These are phyloP conservation scores for Mallateleia sp. DNA, from an alignment of 2,888 invertebrate genomes.

Conservation along the genomic window DNA sequence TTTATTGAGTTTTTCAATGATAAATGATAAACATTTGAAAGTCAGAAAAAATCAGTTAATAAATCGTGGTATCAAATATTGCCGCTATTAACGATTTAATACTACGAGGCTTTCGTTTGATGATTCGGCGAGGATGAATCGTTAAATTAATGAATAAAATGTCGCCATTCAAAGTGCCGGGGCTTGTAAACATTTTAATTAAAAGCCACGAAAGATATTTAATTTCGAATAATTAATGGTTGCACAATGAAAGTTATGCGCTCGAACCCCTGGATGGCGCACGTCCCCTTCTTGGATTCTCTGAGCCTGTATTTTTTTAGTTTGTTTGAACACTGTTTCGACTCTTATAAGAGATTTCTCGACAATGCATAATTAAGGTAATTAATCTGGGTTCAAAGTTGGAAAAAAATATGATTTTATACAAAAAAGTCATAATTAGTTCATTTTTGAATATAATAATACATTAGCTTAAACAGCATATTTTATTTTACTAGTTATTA, in stretches of 20 bases:
- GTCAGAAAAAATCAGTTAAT: background rate
- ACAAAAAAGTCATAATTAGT: too few species aligned
- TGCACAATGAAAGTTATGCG: slow-evolving; percentile 68
- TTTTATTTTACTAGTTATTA: too few species aligned
- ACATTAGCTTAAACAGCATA: too few species aligned
- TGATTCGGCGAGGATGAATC: slow-evolving; percentile 34
- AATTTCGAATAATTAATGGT: slow-evolving; percentile 88
- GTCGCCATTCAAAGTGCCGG: slow-evolving; percentile 42
- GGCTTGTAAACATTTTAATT: slow-evolving; percentile 88
- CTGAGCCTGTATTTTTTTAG: slow-evolving; percentile 60
- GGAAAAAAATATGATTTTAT: too few species aligned
- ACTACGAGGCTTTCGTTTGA: slow-evolving; percentile 27
- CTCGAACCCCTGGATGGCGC: slow-evolving; percentile 28
- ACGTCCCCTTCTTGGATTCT: slow-evolving; percentile 32
- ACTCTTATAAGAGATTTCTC: slow-evolving; percentile 66
- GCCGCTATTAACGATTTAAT: slow-evolving; percentile 3
- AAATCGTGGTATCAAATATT: background rate
- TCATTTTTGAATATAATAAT: too few species aligned
- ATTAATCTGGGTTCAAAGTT: too few species aligned
- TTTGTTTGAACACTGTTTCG: slow-evolving; percentile 68
- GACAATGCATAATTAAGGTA: slow-evolving; percentile 68
- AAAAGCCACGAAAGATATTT: slow-evolving; percentile 85
- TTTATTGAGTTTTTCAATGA: too few species aligned
- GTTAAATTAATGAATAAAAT: slow-evolving; percentile 62
- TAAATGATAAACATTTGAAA: background rate